Evolutionary conservation across 2,113 vertebrate genomes (phyloP).

Genomic region (Camelus dromedarius): DNA sequence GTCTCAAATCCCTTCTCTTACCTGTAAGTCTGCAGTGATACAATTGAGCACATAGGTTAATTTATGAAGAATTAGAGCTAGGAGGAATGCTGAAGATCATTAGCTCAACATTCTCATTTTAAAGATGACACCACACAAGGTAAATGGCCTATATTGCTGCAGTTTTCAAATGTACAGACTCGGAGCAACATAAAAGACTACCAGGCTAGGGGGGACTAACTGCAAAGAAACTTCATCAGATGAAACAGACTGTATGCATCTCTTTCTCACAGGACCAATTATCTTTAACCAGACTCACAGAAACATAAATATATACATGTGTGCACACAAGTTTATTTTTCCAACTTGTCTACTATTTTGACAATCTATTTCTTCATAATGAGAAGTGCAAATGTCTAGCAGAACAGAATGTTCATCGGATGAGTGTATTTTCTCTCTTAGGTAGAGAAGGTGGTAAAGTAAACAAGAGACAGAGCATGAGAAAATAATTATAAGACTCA

Average conservation of each 20-base stretch:
- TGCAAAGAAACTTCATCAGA: not conserved
- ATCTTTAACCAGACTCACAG: not conserved
- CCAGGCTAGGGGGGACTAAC: not conserved
- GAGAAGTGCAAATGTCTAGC: conserved; percentile 18
- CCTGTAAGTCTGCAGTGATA: not conserved
- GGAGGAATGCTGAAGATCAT: conserved; percentile 4
- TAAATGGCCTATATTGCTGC: not conserved
- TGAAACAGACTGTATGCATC: not conserved
- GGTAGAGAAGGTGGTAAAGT: not conserved
- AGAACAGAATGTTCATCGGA: conserved; percentile 34
- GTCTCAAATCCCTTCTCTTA: conserved; percentile 29
- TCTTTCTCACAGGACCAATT: not conserved
- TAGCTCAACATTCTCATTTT: conserved; percentile 14
- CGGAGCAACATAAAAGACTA: conserved; percentile 19
- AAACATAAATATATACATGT: conserved; percentile 19
- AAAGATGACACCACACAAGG: conserved; percentile 28
- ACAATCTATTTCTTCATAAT: conserved; percentile 48
- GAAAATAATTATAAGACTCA: not conserved
- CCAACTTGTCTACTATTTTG: not conserved
- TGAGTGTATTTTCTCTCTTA: conserved; percentile 8
- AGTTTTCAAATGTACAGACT: conserved; percentile 28
- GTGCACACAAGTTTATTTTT: not conserved
- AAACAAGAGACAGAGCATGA: not conserved
- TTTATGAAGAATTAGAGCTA: conserved; percentile 31
- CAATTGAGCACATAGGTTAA: not conserved